Conservation (phyloP, 2,797 vertebrate genomes). For the Macropus fuliginosus region DNA sequence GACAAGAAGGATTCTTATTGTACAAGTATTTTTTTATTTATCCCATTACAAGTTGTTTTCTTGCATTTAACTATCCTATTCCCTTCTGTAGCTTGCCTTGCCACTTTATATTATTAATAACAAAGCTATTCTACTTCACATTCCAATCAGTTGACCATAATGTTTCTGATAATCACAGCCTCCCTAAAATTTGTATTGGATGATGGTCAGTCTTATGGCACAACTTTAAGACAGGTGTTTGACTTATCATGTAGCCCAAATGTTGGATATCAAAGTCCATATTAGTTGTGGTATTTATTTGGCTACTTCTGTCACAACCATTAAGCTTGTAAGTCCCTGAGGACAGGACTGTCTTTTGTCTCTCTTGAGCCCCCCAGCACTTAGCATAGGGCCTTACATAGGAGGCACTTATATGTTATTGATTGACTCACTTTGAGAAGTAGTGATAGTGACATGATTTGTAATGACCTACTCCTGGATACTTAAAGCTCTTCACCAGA, state of each 20-base stretch:
- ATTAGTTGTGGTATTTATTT: neutral
- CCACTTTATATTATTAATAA: slow-evolving; percentile 30
- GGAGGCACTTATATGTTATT: neutral
- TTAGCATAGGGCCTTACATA: neutral
- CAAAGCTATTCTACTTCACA: neutral
- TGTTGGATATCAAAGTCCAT: neutral
- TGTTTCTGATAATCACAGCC: slow-evolving; percentile 14
- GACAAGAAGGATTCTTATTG: neutral
- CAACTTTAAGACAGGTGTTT: neutral
- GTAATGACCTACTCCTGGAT: neutral
- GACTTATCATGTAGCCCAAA: neutral
- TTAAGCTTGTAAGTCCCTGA: neutral
- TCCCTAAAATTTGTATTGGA: slow-evolving; percentile 23
- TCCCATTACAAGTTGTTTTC: neutral
- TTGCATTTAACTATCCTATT: neutral
- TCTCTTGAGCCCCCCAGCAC: neutral
- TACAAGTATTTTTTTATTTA: neutral
- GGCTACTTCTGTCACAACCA: neutral
- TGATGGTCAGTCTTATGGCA: neutral
- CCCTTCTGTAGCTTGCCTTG: slow-evolving; percentile 3
- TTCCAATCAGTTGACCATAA: neutral
- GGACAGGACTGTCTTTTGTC: neutral
- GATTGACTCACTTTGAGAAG: neutral
- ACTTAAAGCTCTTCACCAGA: neutral
- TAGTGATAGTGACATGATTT: neutral